Evolutionary conservation across 2,797 vertebrate species (phyloP).

Genomic region (Acrossocheilus fasciatus): DNA sequence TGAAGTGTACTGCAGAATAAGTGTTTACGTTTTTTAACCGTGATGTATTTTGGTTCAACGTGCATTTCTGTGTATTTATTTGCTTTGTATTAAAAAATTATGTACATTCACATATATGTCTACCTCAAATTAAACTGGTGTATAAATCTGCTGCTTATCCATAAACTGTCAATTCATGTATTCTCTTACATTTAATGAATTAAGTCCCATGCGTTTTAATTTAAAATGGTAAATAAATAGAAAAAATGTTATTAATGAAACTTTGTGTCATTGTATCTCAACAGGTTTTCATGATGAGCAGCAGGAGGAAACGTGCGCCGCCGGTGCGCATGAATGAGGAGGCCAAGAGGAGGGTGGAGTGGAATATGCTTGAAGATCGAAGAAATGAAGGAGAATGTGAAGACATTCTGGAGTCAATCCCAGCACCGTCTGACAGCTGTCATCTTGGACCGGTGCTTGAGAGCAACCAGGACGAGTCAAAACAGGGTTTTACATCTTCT

Average conservation of each 20-base stretch:
- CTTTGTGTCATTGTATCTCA: conserved; percentile 2
- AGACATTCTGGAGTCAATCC: conserved; percentile 54
- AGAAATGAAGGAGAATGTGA: conserved; percentile 76
- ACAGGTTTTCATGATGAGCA: conserved; percentile 83
- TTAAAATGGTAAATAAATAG: not conserved
- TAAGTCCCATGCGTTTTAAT: not conserved
- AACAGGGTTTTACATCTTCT: not conserved
- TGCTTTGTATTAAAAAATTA: not conserved
- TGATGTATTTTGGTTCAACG: not conserved
- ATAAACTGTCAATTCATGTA: not conserved
- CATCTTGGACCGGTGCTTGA: not conserved
- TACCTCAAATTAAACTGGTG: not conserved
- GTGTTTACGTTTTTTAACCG: not conserved
- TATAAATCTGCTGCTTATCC: not conserved
- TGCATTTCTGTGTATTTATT: not conserved
- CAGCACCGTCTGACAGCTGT: conserved; percentile 65
- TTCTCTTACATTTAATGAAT: not conserved
- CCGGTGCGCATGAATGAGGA: conserved; percentile 90
- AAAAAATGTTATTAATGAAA: not conserved
- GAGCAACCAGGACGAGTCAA: not conserved
- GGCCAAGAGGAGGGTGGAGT: conserved; percentile 85
- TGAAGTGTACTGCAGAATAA: not conserved
- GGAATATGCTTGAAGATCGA: conserved; percentile 96
- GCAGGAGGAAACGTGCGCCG: conserved; percentile 87
- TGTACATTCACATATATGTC: not conserved